Evolutionary conservation across 2,113 vertebrate genomes (phyloP).

Genomic region (Steatornis caripensis): DNA sequence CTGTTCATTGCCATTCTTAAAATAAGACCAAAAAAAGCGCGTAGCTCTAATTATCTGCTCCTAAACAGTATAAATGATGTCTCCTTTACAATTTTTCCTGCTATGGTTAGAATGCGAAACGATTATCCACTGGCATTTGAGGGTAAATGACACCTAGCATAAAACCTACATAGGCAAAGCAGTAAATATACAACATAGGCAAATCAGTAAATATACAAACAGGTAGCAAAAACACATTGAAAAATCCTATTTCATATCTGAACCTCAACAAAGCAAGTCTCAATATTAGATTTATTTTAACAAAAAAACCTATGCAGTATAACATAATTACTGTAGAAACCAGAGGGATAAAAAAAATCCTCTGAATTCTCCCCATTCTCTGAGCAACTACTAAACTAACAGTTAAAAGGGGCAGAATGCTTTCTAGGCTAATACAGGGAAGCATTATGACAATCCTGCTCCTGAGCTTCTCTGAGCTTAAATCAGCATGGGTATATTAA

Average conservation of each 20-base stretch:
- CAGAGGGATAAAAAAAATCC: neutral
- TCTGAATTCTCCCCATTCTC: neutral
- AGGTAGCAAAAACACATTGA: neutral
- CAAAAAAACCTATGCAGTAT: neutral
- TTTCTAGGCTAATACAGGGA: constrained; percentile 16
- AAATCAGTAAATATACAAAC: neutral
- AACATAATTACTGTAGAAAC: neutral
- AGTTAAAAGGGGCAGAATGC: constrained; percentile 12
- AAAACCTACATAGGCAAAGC: neutral
- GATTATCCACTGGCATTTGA: neutral
- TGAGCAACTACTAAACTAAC: neutral
- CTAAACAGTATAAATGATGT: neutral
- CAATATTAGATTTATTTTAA: neutral
- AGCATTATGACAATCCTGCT: constrained; percentile 26
- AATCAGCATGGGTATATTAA: constrained; percentile 55
- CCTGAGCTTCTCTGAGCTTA: constrained; percentile 35
- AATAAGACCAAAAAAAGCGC: neutral
- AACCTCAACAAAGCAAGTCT: neutral
- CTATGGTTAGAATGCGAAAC: neutral
- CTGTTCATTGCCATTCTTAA: neutral
- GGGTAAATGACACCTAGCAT: neutral
- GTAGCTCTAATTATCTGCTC: neutral
- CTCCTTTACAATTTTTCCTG: neutral
- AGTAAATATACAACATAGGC: neutral
- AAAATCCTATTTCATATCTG: neutral